phyloP scores from a whole-genome alignment of 2,888 invertebrate genomes.

The Acanthosoma haemorrhoidale region DNA sequence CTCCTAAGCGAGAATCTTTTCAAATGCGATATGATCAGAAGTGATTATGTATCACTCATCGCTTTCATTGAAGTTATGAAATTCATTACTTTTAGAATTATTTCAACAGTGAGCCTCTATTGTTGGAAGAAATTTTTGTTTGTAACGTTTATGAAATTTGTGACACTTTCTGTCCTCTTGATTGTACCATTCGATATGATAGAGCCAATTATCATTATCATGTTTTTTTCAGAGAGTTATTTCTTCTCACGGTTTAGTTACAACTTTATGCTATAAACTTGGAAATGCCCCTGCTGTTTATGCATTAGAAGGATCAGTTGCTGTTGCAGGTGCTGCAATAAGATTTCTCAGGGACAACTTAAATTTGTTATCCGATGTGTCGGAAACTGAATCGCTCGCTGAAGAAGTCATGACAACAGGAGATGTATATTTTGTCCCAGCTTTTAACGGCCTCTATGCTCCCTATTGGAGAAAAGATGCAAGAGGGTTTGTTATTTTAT shows the following conservation, averaged over 20 bases:
- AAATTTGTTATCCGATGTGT: constrained; percentile 70
- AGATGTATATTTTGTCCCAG: constrained; percentile 97
- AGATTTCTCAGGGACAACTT: constrained; percentile 91
- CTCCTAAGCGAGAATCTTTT: no score
- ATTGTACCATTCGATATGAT: no score
- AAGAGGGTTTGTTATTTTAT: constrained; percentile 61
- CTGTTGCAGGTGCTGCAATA: constrained; percentile 85
- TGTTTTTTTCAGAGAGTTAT: constrained; percentile 63
- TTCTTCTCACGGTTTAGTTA: constrained; percentile 81
- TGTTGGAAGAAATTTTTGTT: no score
- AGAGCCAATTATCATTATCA: not conserved
- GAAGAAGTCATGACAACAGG: constrained; percentile 78
- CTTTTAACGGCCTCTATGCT: constrained; percentile 93
- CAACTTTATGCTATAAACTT: constrained; percentile 85
- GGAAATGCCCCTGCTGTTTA: constrained; percentile 79
- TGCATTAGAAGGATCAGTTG: constrained; percentile 95
- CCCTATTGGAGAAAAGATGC: constrained; percentile 98
- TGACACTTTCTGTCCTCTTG: no score
- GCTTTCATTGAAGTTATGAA: no score
- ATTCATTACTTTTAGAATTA: no score
- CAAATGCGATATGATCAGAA: no score
- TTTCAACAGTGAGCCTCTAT: no score
- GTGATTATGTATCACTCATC: no score
- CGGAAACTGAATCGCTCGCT: constrained; percentile 62
- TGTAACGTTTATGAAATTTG: no score